Conservation (phyloP, 2,113 vertebrate species). For the Carassius gibelio region DNA sequence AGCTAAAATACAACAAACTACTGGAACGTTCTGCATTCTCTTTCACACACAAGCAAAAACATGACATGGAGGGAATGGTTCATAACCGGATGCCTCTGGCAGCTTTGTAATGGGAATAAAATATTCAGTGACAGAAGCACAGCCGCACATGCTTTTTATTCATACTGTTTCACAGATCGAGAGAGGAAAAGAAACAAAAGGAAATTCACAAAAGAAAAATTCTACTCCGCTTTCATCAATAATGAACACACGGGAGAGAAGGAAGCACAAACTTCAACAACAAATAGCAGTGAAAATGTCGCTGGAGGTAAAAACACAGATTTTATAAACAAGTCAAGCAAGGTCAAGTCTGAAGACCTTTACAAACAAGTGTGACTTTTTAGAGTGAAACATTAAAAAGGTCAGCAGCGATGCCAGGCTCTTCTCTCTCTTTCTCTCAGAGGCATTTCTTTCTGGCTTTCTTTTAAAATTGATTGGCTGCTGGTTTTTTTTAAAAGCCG, state of each 20-base stretch:
- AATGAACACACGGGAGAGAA: background rate
- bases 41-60: background rate
- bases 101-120: conserved; percentile 34
- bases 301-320: background rate
- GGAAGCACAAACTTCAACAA: background rate
- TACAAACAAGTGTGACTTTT: background rate
- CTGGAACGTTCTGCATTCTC: background rate
- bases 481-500: background rate
- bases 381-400: no score
- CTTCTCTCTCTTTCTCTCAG: background rate
- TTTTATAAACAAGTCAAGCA: background rate
- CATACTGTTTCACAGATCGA: conserved; percentile 52
- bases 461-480: conserved; percentile 6
- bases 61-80: background rate
- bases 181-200: conserved; percentile 25
- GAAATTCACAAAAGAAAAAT: background rate
- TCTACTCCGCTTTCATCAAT: background rate
- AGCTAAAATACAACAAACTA: background rate
- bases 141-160: conserved; percentile 8
- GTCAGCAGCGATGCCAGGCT: background rate
- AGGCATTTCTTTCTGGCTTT: background rate
- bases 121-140: conserved; percentile 30
- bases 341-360: background rate
- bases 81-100: conserved; percentile 12
- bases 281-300: background rate